phyloP scores from a whole-genome alignment of 2,113 vertebrate genomes.

The Callopanchax toddi region DNA sequence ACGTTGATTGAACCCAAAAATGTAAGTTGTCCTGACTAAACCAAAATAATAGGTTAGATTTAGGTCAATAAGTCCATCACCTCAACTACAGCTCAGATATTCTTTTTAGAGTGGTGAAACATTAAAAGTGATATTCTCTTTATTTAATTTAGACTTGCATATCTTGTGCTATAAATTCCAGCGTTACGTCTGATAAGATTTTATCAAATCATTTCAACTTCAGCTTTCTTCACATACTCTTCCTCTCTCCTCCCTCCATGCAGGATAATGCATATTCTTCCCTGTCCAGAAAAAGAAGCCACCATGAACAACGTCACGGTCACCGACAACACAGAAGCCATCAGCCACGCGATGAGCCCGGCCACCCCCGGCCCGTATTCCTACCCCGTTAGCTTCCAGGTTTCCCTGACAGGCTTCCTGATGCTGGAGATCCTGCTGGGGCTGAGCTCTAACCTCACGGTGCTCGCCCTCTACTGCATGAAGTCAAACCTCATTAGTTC shows the following conservation, averaged over 20 bases:
- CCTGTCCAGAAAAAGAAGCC: slow-evolving; percentile 88
- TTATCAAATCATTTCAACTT: slow-evolving; percentile 12
- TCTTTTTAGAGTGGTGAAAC: too few relatives aligned
- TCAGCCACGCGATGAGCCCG: slow-evolving; percentile 88
- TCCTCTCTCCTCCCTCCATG: slow-evolving; percentile 18
- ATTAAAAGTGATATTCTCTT: neutral
- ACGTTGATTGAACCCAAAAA: too few relatives aligned
- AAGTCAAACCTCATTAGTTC: slow-evolving; percentile 99
- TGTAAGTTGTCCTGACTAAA: too few relatives aligned
- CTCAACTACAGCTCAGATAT: too few relatives aligned
- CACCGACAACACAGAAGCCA: slow-evolving; percentile 89
- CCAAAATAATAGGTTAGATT: too few relatives aligned
- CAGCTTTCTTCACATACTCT: slow-evolving; percentile 10
- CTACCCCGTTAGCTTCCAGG: slow-evolving; percentile 95
- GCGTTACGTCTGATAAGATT: slow-evolving; percentile 9
- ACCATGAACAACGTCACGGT: slow-evolving; percentile 98
- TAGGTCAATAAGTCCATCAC: too few relatives aligned
- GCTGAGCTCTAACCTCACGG: slow-evolving; percentile 97
- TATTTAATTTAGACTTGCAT: neutral
- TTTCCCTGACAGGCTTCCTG: slow-evolving; percentile 95
- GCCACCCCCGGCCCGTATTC: slow-evolving; percentile 79
- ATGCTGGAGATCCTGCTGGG: slow-evolving; percentile 97
- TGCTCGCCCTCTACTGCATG: slow-evolving; percentile 98
- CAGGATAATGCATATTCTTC: slow-evolving; percentile 96
- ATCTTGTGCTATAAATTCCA: slow-evolving; percentile 14